phyloP scores from a whole-genome alignment of 2,888 invertebrate genomes.

The Scaptomyza tumidula region DNA sequence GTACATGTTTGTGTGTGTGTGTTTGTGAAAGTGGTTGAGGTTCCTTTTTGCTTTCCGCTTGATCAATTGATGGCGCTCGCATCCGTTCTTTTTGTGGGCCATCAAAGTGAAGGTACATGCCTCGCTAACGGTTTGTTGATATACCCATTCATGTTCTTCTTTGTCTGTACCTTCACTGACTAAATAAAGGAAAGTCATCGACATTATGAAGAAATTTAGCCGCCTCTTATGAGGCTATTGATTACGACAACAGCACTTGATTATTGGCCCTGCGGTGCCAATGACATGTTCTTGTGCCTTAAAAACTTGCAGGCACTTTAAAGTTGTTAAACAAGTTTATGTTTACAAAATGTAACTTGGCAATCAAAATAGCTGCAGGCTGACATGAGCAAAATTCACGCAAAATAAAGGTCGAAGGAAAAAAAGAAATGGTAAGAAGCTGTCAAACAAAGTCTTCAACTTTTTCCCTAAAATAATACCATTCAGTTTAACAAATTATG shows the following conservation, averaged over 20 bases:
- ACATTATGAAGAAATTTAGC: conserved; percentile 73
- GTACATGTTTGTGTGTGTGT: neutral
- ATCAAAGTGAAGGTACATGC: conserved; percentile 46
- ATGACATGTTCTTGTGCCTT: conserved; percentile 67
- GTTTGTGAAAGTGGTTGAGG: conserved; percentile 50
- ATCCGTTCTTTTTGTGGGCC: conserved; percentile 23
- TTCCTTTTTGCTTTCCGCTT: conserved; percentile 14
- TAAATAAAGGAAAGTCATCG: conserved; percentile 65
- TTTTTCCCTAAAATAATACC: neutral
- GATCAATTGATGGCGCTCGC: conserved; percentile 50
- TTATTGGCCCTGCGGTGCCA: conserved; percentile 61
- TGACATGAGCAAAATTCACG: conserved; percentile 44
- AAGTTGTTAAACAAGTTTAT: conserved; percentile 70
- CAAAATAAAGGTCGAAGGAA: conserved; percentile 15
- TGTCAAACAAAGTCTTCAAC: neutral
- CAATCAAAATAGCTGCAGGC: conserved; percentile 72
- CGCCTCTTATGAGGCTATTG: conserved; percentile 32
- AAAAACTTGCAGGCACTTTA: conserved; percentile 54
- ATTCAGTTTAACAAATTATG: neutral
- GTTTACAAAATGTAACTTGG: conserved; percentile 74
- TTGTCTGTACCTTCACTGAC: conserved; percentile 4
- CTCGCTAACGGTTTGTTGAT: conserved; percentile 75
- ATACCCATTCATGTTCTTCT: conserved; percentile 44
- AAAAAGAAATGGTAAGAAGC: neutral
- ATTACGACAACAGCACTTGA: conserved; percentile 46